These are phyloP conservation scores for Diacarnus erythraeanus DNA, from an alignment of 37 sponge, comb jelly and placozoan genomes.

Conservation along the genomic window DNA sequence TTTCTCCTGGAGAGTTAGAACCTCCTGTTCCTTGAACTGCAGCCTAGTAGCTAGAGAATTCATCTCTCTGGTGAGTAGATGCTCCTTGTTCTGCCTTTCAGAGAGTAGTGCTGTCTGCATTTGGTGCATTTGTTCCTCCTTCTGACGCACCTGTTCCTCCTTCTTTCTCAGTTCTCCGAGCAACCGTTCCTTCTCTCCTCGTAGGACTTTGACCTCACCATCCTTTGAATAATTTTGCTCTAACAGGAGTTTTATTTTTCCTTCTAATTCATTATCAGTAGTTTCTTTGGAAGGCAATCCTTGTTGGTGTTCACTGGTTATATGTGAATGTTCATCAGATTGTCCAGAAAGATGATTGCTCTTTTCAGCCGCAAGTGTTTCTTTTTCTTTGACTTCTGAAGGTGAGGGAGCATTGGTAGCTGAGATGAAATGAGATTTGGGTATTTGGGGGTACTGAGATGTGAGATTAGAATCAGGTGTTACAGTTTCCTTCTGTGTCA, in stretches of 20 bases:
- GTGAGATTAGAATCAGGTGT: neutral
- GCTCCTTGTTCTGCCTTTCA: slow-evolving; percentile 11
- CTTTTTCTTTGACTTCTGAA: neutral
- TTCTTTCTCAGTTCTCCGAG: slow-evolving; percentile 40
- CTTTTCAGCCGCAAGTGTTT: neutral
- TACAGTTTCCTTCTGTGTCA: slow-evolving; percentile 20
- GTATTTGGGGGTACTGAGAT: neutral
- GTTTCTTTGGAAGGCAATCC: neutral
- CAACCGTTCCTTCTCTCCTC: slow-evolving; percentile 51
- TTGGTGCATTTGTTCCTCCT: slow-evolving; percentile 23
- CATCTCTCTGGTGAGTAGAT: slow-evolving; percentile 4
- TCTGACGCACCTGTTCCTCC: slow-evolving; percentile 39
- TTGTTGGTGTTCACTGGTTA: neutral
- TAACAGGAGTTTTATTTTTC: slow-evolving; percentile 15
- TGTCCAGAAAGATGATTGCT: neutral
- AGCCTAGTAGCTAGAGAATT: slow-evolving; percentile 14
- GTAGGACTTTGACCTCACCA: slow-evolving; percentile 53
- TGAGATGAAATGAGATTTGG: neutral
- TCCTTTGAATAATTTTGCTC: slow-evolving; percentile 46
- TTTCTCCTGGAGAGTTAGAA: slow-evolving; percentile 19
- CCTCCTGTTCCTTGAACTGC: slow-evolving; percentile 40
- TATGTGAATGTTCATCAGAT: neutral
- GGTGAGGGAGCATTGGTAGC: neutral
- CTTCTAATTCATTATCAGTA: neutral
- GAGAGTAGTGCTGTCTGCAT: slow-evolving; percentile 25